Conservation (phyloP, 2,888 invertebrate genomes). For the Creontiades dilutus region DNA sequence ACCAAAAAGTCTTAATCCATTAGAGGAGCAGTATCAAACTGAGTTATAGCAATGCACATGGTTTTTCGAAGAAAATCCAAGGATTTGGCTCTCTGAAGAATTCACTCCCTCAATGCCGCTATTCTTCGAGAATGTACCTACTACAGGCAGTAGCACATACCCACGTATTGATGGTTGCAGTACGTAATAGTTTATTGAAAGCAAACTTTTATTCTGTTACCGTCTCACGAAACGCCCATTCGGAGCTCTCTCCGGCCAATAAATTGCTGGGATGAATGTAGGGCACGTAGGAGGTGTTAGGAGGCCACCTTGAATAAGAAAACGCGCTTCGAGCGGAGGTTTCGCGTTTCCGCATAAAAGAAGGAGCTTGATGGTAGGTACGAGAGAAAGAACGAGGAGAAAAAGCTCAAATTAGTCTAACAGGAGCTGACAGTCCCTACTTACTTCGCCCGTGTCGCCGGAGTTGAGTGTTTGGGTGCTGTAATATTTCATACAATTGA, state of each 20-base stretch:
- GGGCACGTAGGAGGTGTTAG: slow-evolving; percentile 36
- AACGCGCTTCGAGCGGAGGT: background rate
- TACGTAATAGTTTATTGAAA: background rate
- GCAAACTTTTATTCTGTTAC: background rate
- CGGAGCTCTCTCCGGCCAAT: background rate
- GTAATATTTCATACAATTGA: no score
- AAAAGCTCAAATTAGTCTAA: background rate
- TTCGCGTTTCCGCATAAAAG: slow-evolving; percentile 9
- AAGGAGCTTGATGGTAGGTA: background rate
- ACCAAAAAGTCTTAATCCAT: no score
- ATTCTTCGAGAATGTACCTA: no score
- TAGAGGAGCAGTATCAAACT: no score
- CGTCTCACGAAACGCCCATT: background rate
- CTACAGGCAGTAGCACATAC: background rate
- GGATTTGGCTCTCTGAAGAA: no score
- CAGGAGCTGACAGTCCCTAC: background rate
- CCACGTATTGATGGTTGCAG: background rate
- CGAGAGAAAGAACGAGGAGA: background rate
- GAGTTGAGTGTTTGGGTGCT: background rate
- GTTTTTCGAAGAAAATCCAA: no score
- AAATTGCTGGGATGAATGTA: slow-evolving; percentile 18
- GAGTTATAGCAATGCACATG: no score
- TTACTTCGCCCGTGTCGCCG: background rate
- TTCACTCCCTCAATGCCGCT: no score
- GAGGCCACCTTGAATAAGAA: slow-evolving; percentile 1